Percentiles rank a stretch among this genome's conserved stretches.
phyloP scores from a whole-genome alignment of 2,888 invertebrate species.

The Linnaemya tessellans region DNA sequence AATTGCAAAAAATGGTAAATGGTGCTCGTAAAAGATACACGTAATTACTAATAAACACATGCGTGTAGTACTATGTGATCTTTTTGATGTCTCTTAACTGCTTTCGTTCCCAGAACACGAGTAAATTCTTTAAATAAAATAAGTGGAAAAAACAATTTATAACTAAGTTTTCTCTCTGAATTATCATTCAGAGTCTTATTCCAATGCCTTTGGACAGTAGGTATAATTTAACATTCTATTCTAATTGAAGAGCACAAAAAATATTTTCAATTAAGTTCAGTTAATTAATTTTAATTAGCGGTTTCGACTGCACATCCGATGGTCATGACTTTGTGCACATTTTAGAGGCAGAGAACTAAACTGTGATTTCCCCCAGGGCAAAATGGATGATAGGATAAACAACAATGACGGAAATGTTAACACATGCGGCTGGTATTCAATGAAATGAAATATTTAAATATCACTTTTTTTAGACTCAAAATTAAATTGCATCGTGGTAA shows the following conservation, averaged over 20 bases:
- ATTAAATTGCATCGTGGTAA: conserved; percentile 37
- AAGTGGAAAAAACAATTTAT: not conserved
- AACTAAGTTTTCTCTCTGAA: not conserved
- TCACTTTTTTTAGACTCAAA: not conserved
- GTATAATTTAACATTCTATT: conserved; percentile 6
- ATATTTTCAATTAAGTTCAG: conserved; percentile 27
- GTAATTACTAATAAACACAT: too few relatives aligned
- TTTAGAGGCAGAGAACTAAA: conserved; percentile 9
- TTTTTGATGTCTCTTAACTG: too few relatives aligned
- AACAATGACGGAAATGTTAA: conserved; percentile 27
- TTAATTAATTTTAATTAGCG: conserved; percentile 27
- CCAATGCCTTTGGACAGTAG: not conserved
- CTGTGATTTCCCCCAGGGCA: conserved; percentile 19
- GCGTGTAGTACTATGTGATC: too few relatives aligned
- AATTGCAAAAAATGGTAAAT: too few relatives aligned
- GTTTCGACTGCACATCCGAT: conserved; percentile 47
- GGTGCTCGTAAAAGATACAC: too few relatives aligned
- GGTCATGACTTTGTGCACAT: conserved; percentile 61
- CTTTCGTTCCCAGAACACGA: too few relatives aligned
- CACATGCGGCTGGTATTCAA: not conserved
- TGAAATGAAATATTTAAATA: not conserved
- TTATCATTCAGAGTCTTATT: not conserved
- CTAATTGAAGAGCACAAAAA: not conserved
- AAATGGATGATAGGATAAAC: not conserved
- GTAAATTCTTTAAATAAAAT: not conserved